Evolutionary conservation across 2,888 invertebrate genomes (phyloP).

Genomic region (Agriopis leucophaearia): DNA sequence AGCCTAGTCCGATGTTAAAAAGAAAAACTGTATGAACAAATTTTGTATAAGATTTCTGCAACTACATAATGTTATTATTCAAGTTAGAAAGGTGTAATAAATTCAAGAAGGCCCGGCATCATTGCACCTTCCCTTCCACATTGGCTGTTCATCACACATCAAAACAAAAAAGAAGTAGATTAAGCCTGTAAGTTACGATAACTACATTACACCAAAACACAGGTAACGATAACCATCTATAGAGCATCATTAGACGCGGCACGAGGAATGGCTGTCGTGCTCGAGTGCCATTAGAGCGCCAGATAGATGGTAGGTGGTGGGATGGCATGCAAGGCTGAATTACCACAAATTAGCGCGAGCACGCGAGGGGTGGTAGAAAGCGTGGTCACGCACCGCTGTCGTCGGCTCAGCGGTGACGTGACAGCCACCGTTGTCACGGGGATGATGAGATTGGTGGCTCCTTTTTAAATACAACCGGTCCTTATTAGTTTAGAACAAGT

Average conservation of each 20-base stretch:
- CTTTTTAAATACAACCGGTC: background rate
- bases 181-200: slow-evolving; percentile 20
- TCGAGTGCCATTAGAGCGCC: slow-evolving; percentile 45
- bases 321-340: slow-evolving; percentile 58
- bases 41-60: too few relatives aligned
- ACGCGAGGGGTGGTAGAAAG: slow-evolving; percentile 72
- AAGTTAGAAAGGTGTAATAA: background rate
- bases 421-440: slow-evolving; percentile 10
- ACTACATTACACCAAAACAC: slow-evolving; percentile 27
- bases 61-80: background rate
- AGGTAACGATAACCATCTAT: slow-evolving; percentile 39
- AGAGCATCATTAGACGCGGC: slow-evolving; percentile 44
- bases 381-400: slow-evolving; percentile 56
- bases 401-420: slow-evolving; percentile 38
- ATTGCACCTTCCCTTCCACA: background rate
- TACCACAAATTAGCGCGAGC: slow-evolving; percentile 65
- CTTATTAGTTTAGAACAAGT: background rate
- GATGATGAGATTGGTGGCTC: background rate
- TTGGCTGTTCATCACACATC: slow-evolving; percentile 5
- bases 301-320: slow-evolving; percentile 41
- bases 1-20: too few relatives aligned
- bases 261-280: slow-evolving; percentile 49
- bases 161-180: slow-evolving; percentile 10
- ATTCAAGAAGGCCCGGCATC: background rate
- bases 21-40: too few relatives aligned